These are phyloP conservation scores for Catocala nupta DNA, from an alignment of 2,888 invertebrate genomes.

Conservation along the genomic window DNA sequence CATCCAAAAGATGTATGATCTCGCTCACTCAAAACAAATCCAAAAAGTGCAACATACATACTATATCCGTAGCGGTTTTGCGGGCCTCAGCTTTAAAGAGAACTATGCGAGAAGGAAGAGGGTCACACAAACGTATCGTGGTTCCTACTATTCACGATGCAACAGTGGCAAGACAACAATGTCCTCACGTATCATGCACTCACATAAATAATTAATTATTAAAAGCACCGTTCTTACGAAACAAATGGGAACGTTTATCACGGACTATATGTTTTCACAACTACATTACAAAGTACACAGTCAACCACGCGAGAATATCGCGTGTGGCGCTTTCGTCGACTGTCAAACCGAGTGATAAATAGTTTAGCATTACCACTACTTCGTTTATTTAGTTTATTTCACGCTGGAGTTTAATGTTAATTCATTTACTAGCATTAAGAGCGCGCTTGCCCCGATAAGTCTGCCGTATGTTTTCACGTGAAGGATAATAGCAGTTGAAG, in stretches of 20 bases:
- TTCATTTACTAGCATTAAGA: constrained; percentile 12
- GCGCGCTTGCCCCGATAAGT: constrained; percentile 1
- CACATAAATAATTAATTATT: neutral
- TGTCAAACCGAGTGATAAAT: constrained; percentile 13
- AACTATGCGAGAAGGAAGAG: too few species aligned
- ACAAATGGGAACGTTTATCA: too few species aligned
- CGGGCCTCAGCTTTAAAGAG: too few species aligned
- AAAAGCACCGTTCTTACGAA: neutral
- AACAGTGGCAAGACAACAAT: too few species aligned
- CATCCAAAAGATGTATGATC: too few species aligned
- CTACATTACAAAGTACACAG: neutral
- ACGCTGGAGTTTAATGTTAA: constrained; percentile 8
- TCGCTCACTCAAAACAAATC: too few species aligned
- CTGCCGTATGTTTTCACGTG: constrained; percentile 10
- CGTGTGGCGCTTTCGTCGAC: constrained; percentile 8
- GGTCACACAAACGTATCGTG: too few species aligned
- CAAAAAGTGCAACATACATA: too few species aligned
- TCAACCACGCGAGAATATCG: neutral
- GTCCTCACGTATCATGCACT: too few species aligned
- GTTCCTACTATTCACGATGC: too few species aligned
- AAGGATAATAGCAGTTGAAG: neutral
- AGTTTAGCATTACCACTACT: constrained; percentile 1
- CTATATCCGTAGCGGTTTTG: too few species aligned
- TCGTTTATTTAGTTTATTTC: constrained; percentile 8
- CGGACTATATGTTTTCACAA: neutral